A percentile compares a stretch with the other conserved stretches of the same genome.
These are phyloP conservation scores for Gambusia yucatana DNA, from an alignment of 2,797 vertebrate species.

Conservation along the genomic window DNA sequence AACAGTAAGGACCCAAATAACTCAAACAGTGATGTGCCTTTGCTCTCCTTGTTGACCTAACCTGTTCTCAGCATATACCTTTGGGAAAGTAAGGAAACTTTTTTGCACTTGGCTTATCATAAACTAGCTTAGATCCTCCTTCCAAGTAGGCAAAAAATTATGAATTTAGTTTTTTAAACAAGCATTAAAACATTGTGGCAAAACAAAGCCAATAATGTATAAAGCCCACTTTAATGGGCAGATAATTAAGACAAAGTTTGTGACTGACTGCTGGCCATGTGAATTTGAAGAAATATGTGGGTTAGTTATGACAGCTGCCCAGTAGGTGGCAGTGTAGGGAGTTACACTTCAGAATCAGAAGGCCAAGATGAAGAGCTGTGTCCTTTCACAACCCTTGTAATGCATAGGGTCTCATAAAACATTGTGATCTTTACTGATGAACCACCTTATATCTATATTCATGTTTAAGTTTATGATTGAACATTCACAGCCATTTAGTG, in stretches of 20 bases:
- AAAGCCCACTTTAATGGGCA: background rate
- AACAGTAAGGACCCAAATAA: slow-evolving; percentile 18
- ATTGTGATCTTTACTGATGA: background rate
- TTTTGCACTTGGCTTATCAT: background rate
- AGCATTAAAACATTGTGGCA: background rate
- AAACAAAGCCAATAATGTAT: background rate
- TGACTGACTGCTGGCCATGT: background rate
- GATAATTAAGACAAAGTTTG: background rate
- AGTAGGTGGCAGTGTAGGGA: background rate
- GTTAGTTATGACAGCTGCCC: background rate
- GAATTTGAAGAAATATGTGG: background rate
- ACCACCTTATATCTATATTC: background rate
- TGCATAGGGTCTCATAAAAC: background rate
- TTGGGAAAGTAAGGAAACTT: background rate
- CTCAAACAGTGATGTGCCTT: slow-evolving; percentile 12
- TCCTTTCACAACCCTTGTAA: background rate
- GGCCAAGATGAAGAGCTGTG: background rate
- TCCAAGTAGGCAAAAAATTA: no score
- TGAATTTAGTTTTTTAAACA: background rate
- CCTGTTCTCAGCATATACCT: background rate
- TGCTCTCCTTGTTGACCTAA: slow-evolving; percentile 2
- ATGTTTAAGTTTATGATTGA: background rate
- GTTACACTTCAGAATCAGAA: background rate
- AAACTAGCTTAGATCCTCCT: background rate
- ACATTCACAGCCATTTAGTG: background rate